phyloP scores from a whole-genome alignment of 2,888 invertebrate genomes.

The Malthinus seriepunctatus region DNA sequence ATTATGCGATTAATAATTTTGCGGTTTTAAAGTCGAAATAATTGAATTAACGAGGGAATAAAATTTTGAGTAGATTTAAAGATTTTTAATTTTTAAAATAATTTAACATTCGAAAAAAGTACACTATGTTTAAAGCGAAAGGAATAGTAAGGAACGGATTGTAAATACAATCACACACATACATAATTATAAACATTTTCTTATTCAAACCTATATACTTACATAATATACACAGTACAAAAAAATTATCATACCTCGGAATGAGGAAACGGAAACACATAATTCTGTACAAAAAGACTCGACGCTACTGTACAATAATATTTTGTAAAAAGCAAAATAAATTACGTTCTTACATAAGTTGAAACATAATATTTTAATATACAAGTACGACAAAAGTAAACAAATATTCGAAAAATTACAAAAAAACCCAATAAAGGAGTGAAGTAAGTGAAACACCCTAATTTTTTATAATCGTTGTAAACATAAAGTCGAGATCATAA shows the following conservation, averaged over 20 bases:
- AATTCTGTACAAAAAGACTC: conserved; percentile 54
- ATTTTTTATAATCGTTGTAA: conserved; percentile 46
- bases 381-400: conserved; percentile 48
- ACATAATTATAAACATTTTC: conserved; percentile 57
- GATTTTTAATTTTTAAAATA: too few relatives aligned
- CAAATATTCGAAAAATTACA: conserved; percentile 34
- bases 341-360: conserved; percentile 51
- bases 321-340: conserved; percentile 52
- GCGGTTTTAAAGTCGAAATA: too few relatives aligned
- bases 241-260: conserved; percentile 63
- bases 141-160: conserved; percentile 23
- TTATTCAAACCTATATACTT: conserved; percentile 75
- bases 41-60: too few relatives aligned
- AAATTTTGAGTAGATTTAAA: too few relatives aligned
- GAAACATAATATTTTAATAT: conserved; percentile 49
- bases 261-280: conserved; percentile 46
- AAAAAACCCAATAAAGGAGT: conserved; percentile 14
- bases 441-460: conserved; percentile 35
- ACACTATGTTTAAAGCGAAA: conserved; percentile 20
- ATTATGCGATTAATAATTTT: too few relatives aligned
- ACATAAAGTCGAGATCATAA: conserved; percentile 53
- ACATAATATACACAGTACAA: conserved; percentile 87
- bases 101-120: too few relatives aligned
- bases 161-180: conserved; percentile 22
- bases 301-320: conserved; percentile 55